Conservation (phyloP, 2,888 invertebrate species). For the Anticlea derivata region DNA sequence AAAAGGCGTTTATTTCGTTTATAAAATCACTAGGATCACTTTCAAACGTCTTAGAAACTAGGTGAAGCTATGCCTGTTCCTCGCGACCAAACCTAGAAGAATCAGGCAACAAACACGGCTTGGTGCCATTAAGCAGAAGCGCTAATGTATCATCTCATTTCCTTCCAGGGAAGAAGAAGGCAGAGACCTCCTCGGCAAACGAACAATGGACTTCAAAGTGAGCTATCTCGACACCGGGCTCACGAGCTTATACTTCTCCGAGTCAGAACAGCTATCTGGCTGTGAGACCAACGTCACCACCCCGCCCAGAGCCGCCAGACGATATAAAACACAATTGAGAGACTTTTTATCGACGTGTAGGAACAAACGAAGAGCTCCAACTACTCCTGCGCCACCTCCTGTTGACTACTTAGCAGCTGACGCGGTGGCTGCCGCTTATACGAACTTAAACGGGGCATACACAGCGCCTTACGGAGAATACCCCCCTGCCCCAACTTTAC, state of each 20-base stretch:
- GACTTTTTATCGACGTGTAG: constrained; percentile 97
- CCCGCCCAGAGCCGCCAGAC: constrained; percentile 92
- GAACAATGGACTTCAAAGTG: constrained; percentile 99
- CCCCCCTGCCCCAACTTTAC: constrained; percentile 87
- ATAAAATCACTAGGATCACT: too few species aligned
- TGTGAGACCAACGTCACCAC: constrained; percentile 85
- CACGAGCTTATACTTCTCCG: constrained; percentile 95
- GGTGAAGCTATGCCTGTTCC: too few species aligned
- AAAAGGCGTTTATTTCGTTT: too few species aligned
- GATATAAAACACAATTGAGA: constrained; percentile 96
- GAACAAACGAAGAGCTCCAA: constrained; percentile 87
- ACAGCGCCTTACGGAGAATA: constrained; percentile 90
- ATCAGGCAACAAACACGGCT: too few species aligned
- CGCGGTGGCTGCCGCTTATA: constrained; percentile 91
- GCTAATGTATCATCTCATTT: constrained; percentile 21
- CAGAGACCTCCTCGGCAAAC: constrained; percentile 96
- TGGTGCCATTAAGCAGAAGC: neutral
- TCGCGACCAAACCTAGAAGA: too few species aligned
- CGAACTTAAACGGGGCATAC: constrained; percentile 91
- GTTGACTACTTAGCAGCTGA: constrained; percentile 88
- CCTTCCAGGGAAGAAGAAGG: constrained; percentile 97
- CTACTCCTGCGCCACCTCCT: constrained; percentile 85
- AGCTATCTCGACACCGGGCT: constrained; percentile 98
- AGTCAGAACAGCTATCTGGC: constrained; percentile 89
- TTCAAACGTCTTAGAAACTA: too few species aligned